Evolutionary conservation across 2,888 invertebrate genomes (phyloP).

Genomic region (Eupithecia vulgata): DNA sequence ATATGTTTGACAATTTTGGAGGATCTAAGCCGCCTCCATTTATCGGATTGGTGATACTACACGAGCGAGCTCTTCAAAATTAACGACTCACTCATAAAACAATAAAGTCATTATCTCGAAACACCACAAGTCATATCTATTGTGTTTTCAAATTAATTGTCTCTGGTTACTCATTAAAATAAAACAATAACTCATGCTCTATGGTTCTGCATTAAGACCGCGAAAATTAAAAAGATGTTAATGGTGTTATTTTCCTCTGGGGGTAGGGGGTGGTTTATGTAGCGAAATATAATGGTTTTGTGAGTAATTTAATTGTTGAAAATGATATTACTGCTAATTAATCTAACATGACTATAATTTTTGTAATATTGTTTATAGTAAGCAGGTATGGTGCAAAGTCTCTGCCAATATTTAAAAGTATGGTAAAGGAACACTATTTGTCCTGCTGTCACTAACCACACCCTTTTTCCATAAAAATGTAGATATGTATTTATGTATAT

Average conservation of each 20-base stretch:
- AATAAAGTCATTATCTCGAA: constrained; percentile 8
- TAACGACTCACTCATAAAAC: constrained; percentile 20
- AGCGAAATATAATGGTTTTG: constrained; percentile 1
- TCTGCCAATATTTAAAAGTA: no score
- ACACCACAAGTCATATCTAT: neutral
- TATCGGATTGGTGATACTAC: no score
- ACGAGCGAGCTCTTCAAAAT: no score
- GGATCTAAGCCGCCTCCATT: no score
- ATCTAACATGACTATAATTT: neutral
- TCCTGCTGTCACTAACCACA: no score
- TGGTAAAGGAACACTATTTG: no score
- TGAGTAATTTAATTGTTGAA: neutral
- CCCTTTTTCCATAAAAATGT: no score
- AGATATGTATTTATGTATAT: no score
- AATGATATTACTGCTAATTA: neutral
- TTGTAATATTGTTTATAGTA: no score
- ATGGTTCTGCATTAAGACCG: constrained; percentile 44
- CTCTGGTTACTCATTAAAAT: constrained; percentile 37
- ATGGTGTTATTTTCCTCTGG: constrained; percentile 63
- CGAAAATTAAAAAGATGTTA: constrained; percentile 67
- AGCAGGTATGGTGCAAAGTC: no score
- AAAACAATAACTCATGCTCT: constrained; percentile 33
- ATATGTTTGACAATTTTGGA: no score
- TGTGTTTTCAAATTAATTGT: constrained; percentile 16
- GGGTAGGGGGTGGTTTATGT: constrained; percentile 40